Percentiles rank a stretch among this genome's conserved stretches.
These are phyloP conservation scores for Cybosia mesomella DNA, from an alignment of 2,888 invertebrate genomes.

Conservation along the genomic window DNA sequence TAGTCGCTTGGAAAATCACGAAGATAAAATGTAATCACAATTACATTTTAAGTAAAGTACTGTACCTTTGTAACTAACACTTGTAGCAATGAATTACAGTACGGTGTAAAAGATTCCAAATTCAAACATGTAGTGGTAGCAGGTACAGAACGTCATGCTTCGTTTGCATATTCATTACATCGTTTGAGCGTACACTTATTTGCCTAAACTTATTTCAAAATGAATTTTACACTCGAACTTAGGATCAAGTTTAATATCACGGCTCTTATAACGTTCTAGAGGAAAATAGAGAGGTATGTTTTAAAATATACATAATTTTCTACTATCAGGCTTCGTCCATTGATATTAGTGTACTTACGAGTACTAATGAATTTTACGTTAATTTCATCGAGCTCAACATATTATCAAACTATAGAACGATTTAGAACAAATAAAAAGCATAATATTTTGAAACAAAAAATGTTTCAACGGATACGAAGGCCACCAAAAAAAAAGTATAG, in stretches of 20 bases:
- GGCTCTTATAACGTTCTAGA: background rate
- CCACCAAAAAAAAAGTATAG: too few species aligned
- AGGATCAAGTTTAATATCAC: background rate
- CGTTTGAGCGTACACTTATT: slow-evolving; percentile 55
- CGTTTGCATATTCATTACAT: slow-evolving; percentile 70
- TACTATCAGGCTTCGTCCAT: too few species aligned
- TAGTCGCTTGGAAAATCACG: too few species aligned
- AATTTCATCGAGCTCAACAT: too few species aligned
- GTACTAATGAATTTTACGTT: too few species aligned
- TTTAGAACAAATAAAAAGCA: too few species aligned
- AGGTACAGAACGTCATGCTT: slow-evolving; percentile 51
- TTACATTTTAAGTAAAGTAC: background rate
- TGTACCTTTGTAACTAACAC: background rate
- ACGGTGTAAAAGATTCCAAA: slow-evolving; percentile 40
- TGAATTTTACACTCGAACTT: slow-evolving; percentile 17
- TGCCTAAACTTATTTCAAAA: slow-evolving; percentile 37
- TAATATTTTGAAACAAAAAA: too few species aligned
- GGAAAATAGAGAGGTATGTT: too few species aligned
- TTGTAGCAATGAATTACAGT: slow-evolving; percentile 21
- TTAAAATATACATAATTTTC: too few species aligned
- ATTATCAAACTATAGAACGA: too few species aligned
- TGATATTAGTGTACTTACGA: too few species aligned
- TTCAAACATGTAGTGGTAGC: slow-evolving; percentile 42
- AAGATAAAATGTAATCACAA: background rate
- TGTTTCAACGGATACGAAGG: too few species aligned